Evolutionary conservation across 2,113 vertebrate genomes (phyloP).

Genomic region (Phoenicopterus ruber): DNA sequence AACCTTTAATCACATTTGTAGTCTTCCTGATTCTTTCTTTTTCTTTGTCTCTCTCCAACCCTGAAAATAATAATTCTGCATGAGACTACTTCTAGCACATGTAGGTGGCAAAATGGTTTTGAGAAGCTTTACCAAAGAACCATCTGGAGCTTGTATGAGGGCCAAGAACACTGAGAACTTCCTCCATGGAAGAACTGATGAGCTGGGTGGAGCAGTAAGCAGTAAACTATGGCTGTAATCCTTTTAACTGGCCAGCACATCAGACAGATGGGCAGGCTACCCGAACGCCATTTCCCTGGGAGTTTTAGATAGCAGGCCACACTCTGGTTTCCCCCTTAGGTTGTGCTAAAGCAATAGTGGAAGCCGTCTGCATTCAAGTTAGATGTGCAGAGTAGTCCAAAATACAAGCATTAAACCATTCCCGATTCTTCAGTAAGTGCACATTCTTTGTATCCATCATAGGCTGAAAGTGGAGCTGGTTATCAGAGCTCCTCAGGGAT

Average conservation of each 20-base stretch:
- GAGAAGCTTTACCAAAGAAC: constrained; percentile 8
- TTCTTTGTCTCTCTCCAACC: not conserved
- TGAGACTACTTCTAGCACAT: not conserved
- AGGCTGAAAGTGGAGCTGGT: not conserved
- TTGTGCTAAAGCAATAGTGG: not conserved
- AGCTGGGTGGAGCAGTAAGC: not conserved
- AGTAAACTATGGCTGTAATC: not conserved
- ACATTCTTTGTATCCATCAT: fast-evolving
- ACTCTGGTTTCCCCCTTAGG: not conserved
- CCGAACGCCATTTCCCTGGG: not conserved
- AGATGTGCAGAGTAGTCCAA: not conserved
- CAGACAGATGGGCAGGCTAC: not conserved
- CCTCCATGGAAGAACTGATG: not conserved
- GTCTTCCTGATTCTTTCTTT: not conserved
- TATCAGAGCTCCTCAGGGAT: not conserved
- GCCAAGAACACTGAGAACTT: constrained; percentile 7
- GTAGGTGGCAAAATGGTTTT: not conserved
- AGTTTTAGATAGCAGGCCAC: not conserved
- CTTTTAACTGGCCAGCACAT: not conserved
- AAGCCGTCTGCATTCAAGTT: not conserved
- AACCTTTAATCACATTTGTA: not conserved
- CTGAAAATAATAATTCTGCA: not conserved
- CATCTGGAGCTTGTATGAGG: not conserved
- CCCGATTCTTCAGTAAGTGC: not conserved
- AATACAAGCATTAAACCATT: not conserved